These are phyloP conservation scores for Macquaria ambigua DNA, from an alignment of 2,113 vertebrate genomes.

Conservation along the genomic window DNA sequence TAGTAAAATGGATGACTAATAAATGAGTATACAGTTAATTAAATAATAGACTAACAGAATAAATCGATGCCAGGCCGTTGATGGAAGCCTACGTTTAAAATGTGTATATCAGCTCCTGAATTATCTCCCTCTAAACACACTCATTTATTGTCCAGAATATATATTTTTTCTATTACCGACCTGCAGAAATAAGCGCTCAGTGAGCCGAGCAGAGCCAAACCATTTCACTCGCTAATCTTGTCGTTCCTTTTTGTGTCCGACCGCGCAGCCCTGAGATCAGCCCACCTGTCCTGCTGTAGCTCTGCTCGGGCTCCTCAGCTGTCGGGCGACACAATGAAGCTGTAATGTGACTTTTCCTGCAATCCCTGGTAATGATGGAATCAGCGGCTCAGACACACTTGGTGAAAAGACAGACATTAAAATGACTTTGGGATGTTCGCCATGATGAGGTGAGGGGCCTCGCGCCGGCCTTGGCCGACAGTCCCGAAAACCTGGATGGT, in stretches of 20 bases:
- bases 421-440: background rate
- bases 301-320: slow-evolving; percentile 27
- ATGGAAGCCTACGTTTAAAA: background rate
- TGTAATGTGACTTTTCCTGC: slow-evolving; percentile 43
- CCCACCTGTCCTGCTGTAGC: slow-evolving; percentile 46
- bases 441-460: background rate
- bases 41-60: background rate
- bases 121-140: background rate
- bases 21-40: background rate
- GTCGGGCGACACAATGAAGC: slow-evolving; percentile 15
- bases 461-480: background rate
- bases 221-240: slow-evolving; percentile 24
- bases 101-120: background rate
- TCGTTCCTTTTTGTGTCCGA: background rate
- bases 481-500: background rate
- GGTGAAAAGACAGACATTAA: slow-evolving; percentile 2
- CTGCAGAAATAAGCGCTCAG: background rate
- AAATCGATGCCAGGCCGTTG: background rate
- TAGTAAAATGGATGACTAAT: background rate
- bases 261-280: background rate
- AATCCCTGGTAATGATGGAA: slow-evolving; percentile 17
- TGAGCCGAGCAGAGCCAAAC: background rate
- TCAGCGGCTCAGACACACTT: background rate
- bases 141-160: background rate
- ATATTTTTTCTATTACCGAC: background rate